phyloP scores from a whole-genome alignment of 2,888 invertebrate genomes.

The Matsumyia berberina region DNA sequence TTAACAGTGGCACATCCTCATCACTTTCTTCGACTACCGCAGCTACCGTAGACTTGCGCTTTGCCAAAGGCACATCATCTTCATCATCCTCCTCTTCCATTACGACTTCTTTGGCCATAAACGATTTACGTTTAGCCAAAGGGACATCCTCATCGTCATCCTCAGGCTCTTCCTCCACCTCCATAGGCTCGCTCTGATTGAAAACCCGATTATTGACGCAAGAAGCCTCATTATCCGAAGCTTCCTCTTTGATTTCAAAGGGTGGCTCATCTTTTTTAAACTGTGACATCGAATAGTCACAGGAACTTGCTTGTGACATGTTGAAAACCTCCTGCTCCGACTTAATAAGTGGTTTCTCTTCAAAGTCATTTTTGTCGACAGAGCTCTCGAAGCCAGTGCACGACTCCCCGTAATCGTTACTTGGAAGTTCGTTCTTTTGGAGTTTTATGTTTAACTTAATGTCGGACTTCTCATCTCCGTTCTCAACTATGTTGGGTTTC shows the following conservation, averaged over 20 bases:
- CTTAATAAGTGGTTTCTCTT: constrained; percentile 78
- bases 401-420: constrained; percentile 79
- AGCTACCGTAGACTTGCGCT: constrained; percentile 85
- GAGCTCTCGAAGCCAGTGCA: constrained; percentile 79
- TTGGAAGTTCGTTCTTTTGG: constrained; percentile 59
- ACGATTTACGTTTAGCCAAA: constrained; percentile 86
- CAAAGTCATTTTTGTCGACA: constrained; percentile 79
- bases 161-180: constrained; percentile 85
- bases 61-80: constrained; percentile 82
- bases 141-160: constrained; percentile 91
- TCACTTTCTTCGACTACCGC: constrained; percentile 82
- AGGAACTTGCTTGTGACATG: constrained; percentile 88
- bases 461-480: constrained; percentile 74
- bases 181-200: constrained; percentile 29
- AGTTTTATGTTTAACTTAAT: constrained; percentile 55
- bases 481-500: constrained; percentile 77
- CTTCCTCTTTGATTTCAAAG: constrained; percentile 82
- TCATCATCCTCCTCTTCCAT: constrained; percentile 89
- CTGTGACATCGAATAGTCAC: constrained; percentile 89
- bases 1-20: constrained; percentile 88
- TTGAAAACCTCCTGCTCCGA: constrained; percentile 81
- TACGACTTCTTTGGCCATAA: constrained; percentile 82
- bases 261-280: constrained; percentile 86
- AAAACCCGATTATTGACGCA: constrained; percentile 1
- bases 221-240: constrained; percentile 80